Base-by-base conservation (phyloP, 2,888 invertebrate species). In the Andrena trimmerana region DNA sequence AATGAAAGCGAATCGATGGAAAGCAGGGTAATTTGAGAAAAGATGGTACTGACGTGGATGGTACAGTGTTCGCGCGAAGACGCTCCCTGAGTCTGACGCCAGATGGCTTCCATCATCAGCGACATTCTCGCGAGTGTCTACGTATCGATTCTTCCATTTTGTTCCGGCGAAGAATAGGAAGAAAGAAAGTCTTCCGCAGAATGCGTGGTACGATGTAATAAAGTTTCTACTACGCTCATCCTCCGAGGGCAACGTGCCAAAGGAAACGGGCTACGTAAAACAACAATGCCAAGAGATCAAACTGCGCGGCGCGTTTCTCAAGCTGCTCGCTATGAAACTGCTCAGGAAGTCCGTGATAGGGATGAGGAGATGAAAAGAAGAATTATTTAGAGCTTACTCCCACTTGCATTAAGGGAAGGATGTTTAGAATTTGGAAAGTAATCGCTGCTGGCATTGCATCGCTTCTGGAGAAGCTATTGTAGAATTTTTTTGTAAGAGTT, bases 241-340 rank as follows among this genome's bases (percentile, higher is more conserved):
- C 31, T 54, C 31, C 16, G 42, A 54, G 65, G 65, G 65, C 52
- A 76, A 33, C 33, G 20, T 59, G 65, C 76, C 57, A 75, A 57
- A 31, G 31, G 24, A 31, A 48, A 59, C n/a, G 48, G 27, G 42
- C 27, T 59, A 36, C 57, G 76, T 65, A 48, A 77, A 65, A 50
- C 60, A 29, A 36, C n/a, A 10, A n/a, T n/a, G n/a, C 31, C 76
- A 72, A 8, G 33, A 54, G 42, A 60, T 76, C 72, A 36, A 76
- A 60, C 33, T 60, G 29, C 50, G 48, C 27, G n/a, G 20, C 1
- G 27, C 24, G 24, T 24, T 52, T 67, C 27, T 42, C n/a, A 5
- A 16, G 50, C 33, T 27, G n/a, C 31, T 63, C 29, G 13, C 42
- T n/a, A 27, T 50, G 57, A 57, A 77, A 76, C 31, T 16, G 42